Percentiles rank a stretch among this genome's conserved stretches.
Conservation (phyloP, 2,113 vertebrate species). For the Cnemophilus loriae region DNA sequence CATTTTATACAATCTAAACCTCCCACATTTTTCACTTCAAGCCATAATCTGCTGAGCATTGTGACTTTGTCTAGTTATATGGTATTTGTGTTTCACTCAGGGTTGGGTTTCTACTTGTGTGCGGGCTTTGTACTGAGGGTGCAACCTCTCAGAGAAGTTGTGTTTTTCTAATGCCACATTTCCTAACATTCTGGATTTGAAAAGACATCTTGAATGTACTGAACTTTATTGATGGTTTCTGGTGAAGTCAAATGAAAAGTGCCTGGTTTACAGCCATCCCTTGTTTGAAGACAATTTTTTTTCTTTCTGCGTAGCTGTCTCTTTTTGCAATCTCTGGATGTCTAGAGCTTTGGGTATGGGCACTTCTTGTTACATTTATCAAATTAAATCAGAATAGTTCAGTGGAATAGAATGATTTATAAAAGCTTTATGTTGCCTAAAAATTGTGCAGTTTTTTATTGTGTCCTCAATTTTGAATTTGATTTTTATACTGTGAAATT, state of each 20-base stretch:
- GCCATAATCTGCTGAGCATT: background rate
- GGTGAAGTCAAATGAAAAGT: background rate
- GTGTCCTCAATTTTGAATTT: background rate
- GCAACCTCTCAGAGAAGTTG: rapidly evolving
- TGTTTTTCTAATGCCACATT: background rate
- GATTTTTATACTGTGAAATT: background rate
- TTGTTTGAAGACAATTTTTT: background rate
- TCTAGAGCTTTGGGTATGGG: background rate
- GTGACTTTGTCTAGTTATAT: background rate
- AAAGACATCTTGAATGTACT: background rate
- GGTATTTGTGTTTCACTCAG: background rate
- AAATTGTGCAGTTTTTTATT: background rate
- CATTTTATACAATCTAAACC: background rate
- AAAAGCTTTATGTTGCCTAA: background rate
- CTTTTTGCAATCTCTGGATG: background rate
- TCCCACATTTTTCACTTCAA: background rate
- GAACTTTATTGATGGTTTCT: background rate
- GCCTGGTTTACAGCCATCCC: background rate
- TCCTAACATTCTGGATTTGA: background rate
- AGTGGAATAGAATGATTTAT: background rate
- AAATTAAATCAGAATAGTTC: background rate
- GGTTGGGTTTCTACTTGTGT: background rate
- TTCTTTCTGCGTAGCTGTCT: background rate
- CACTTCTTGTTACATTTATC: background rate
- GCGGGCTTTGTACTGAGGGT: background rate